Base-by-base conservation (phyloP, 2,888 invertebrate genomes). In the Thecocarcelia acutangulata region DNA sequence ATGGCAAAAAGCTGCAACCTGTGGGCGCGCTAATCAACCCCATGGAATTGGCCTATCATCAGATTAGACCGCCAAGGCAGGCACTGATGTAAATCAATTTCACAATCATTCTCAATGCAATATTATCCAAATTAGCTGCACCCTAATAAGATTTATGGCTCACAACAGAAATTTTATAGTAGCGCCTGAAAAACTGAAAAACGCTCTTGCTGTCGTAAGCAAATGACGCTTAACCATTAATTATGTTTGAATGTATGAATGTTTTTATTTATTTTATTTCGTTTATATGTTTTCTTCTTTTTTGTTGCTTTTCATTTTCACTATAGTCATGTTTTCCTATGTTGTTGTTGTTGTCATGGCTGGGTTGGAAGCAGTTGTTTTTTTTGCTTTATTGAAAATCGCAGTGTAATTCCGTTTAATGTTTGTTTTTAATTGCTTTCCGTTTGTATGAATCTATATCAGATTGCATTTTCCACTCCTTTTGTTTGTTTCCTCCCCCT, bases 381-480 rank as follows among this genome's bases (percentile, higher is more conserved):
- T 80, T 64, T n/a, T n/a, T n/a, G n/a, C 70, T 52, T 70, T 70
- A 78, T 82, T 78, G 70, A 82, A 82, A 82, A 70, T 66, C 70
- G 59, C 61, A 44, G 69, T 46, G 54, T 61, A 82, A 82, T 82
- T 82, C 78, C 78, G 70, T 78, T 82, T 82, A 70, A 78, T 82
- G 82, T 82, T 82, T 82, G 78, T 74, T 82, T 82, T 82, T 82
- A 82, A 82, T 82, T 82, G 78, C 74, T 82, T 82, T 82, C 78
- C 82, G 73, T 78, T 66, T 78, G 56, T 75, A 50, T 80, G 63
- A 17, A 68, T 76, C 76, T 76, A 59, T 66, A 75, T 69, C 81
- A 63, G 77, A 73, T 77, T 81, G 66, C 44, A 77, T 33, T 73
- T 54, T 19, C 19, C n/a, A 15, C n/a, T 21, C 15, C 19, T 46